Conservation (phyloP, 2,113 vertebrate species). For the Sylvia atricapilla region DNA sequence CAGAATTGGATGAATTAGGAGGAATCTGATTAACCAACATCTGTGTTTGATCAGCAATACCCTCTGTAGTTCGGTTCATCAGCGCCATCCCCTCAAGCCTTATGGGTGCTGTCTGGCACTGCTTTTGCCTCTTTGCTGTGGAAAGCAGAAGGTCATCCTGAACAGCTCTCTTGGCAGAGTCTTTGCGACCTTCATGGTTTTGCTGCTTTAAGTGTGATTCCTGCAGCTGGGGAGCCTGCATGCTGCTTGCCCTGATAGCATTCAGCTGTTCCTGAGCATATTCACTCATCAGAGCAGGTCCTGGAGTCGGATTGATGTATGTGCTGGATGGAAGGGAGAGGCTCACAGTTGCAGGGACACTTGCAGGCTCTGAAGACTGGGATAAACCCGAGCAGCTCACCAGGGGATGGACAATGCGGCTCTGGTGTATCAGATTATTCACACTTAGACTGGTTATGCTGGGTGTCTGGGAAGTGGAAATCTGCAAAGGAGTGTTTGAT, state of each 20-base stretch:
- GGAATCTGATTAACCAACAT: conserved; percentile 84
- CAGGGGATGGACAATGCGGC: conserved; percentile 79
- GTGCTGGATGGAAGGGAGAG: conserved; percentile 77
- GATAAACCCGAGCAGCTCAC: conserved; percentile 80
- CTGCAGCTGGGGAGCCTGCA: conserved; percentile 75
- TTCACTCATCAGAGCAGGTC: conserved; percentile 77
- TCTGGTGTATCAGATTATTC: conserved; percentile 89
- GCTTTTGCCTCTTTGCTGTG: conserved; percentile 89
- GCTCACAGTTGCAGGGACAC: conserved; percentile 70
- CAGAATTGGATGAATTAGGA: conserved; percentile 77
- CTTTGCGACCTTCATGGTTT: conserved; percentile 83
- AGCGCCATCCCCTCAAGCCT: conserved; percentile 84
- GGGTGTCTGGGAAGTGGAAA: conserved; percentile 77
- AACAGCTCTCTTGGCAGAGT: conserved; percentile 86
- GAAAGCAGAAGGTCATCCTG: conserved; percentile 88
- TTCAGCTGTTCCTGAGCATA: conserved; percentile 81
- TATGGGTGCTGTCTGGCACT: conserved; percentile 73
- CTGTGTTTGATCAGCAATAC: conserved; percentile 82
- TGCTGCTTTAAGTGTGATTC: conserved; percentile 78
- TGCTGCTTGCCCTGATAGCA: conserved; percentile 68
- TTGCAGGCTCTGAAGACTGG: conserved; percentile 76
- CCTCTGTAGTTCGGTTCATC: conserved; percentile 66
- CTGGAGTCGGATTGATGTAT: conserved; percentile 76
- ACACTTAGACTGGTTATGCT: conserved; percentile 87
- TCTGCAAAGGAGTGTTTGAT: conserved; percentile 74